Conservation (phyloP, 1,140 invertebrate species). For the Bombus pascuorum region DNA sequence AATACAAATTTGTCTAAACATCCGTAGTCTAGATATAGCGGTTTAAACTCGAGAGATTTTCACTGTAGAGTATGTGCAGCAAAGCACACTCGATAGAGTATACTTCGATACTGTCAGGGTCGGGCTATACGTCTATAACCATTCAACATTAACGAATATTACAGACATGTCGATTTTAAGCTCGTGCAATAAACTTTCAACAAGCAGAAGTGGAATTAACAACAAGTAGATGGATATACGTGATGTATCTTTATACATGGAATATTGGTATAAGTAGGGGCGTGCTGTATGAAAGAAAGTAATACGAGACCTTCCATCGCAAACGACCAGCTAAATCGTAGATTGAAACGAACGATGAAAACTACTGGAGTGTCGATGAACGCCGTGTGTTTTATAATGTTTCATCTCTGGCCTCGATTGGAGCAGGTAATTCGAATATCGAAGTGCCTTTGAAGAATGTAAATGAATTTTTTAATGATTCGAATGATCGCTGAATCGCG, state of each 20-base stretch:
- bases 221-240: background rate
- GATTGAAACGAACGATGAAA: background rate
- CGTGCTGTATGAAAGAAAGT: background rate
- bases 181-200: background rate
- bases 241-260: background rate
- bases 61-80: background rate
- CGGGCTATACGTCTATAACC: background rate
- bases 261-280: background rate
- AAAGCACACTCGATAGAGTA: background rate
- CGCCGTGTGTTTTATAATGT: background rate
- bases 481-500: background rate
- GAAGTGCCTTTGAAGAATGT: background rate
- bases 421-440: background rate
- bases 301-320: conserved; percentile 1
- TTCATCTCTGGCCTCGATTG: background rate
- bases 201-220: too few relatives aligned
- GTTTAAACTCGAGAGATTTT: background rate
- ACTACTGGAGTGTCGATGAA: background rate
- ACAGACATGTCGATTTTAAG: background rate
- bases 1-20: too few relatives aligned
- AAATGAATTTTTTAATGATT: background rate
- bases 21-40: too few relatives aligned
- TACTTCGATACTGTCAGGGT: conserved; percentile 3
- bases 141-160: conserved; percentile 39
- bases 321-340: conserved; percentile 36